Percentiles rank a stretch among this genome's conserved stretches.
These are phyloP conservation scores for Ypsolopha sequella DNA, from an alignment of 2,888 invertebrate species.

Conservation along the genomic window DNA sequence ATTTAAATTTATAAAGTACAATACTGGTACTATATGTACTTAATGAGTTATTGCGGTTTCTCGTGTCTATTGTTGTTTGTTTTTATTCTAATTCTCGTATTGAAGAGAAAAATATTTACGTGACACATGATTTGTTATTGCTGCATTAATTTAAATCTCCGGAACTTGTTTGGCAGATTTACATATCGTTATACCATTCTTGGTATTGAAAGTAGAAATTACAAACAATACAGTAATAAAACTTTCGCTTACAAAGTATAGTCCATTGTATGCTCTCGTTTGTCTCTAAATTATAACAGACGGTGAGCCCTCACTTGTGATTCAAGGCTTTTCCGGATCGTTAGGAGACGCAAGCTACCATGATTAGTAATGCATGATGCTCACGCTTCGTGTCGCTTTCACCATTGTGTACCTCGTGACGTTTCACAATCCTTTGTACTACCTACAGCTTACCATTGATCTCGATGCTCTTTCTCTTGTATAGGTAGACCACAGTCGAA, in stretches of 20 bases:
- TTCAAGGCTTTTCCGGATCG: slow-evolving; percentile 7
- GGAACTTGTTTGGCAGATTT: too few species aligned
- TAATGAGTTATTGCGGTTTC: background rate
- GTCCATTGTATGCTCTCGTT: background rate
- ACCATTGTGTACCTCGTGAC: slow-evolving; percentile 53
- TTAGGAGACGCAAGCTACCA: slow-evolving; percentile 27
- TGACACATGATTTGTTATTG: too few species aligned
- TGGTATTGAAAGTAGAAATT: too few species aligned
- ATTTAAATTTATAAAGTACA: background rate
- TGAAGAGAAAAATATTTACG: too few species aligned
- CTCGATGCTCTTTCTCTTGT: slow-evolving; percentile 36
- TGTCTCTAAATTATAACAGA: background rate
- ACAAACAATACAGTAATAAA: background rate
- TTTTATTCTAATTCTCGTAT: background rate
- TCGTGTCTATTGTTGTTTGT: background rate
- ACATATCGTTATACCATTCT: too few species aligned
- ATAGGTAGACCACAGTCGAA: slow-evolving; percentile 29
- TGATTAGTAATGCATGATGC: slow-evolving; percentile 54
- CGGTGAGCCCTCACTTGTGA: background rate
- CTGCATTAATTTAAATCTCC: too few species aligned
- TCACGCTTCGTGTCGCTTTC: slow-evolving; percentile 50
- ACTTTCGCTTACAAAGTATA: background rate
- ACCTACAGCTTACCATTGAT: slow-evolving; percentile 22
- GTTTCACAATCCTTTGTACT: slow-evolving; percentile 57
- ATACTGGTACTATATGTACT: background rate